A percentile compares a stretch with the other conserved stretches of the same genome.
Conservation (phyloP, 2,113 vertebrate species). For the Delphinus delphis region DNA sequence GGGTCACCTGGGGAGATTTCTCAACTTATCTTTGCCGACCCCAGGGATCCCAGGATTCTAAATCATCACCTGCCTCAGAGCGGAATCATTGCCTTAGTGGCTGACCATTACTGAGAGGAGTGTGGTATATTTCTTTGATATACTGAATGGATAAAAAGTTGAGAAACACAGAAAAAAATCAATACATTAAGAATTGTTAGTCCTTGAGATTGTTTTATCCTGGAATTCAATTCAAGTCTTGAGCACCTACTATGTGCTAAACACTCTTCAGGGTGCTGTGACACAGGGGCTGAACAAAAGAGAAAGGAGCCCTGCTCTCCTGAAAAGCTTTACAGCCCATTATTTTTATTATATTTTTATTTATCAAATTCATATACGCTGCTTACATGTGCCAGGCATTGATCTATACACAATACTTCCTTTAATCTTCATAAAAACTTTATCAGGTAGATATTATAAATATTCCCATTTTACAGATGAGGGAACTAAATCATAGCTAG, state of each 20-base stretch:
- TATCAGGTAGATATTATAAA: background rate
- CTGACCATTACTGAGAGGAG: rapidly evolving
- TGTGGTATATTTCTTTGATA: background rate
- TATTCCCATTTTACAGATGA: background rate
- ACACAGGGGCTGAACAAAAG: background rate
- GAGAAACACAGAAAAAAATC: background rate
- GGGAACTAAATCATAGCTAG: background rate
- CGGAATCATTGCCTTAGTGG: background rate
- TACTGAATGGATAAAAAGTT: background rate
- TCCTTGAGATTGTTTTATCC: background rate
- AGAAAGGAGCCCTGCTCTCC: background rate
- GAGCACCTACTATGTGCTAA: background rate
- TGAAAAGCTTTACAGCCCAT: background rate
- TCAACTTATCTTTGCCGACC: background rate
- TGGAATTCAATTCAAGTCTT: background rate
- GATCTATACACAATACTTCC: background rate
- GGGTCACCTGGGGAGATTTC: background rate
- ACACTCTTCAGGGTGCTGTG: background rate
- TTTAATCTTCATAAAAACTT: background rate
- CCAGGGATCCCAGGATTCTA: background rate
- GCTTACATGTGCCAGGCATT: background rate
- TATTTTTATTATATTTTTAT: background rate
- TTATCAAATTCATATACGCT: background rate
- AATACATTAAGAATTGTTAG: background rate
- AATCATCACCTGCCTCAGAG: background rate